Conservation (phyloP, 2,113 vertebrate species). For the Saguinus midas region DNA sequence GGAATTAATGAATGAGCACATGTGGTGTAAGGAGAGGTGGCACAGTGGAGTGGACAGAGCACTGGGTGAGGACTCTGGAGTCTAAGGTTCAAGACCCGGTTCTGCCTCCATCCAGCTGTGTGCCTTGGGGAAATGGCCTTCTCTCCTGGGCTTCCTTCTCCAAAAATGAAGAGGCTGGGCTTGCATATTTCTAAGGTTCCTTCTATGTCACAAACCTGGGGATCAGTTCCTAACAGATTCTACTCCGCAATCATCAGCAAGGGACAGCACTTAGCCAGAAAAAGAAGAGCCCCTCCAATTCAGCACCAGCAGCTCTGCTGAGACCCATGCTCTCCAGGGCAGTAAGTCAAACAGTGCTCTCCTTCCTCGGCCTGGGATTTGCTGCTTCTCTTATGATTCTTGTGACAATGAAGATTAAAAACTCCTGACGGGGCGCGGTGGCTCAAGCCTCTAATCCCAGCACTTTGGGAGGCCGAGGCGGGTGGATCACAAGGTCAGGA, state of each 20-base stretch:
- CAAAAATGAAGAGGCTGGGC: not conserved
- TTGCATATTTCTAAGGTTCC: not conserved
- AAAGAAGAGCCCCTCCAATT: not conserved
- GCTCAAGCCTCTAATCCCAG: too few species aligned
- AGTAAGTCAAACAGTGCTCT: not conserved
- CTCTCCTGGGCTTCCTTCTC: not conserved
- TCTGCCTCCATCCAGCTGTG: not conserved
- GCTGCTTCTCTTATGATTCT: not conserved
- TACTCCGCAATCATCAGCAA: not conserved
- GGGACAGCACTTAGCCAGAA: not conserved
- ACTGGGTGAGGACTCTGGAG: not conserved
- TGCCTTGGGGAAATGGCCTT: not conserved
- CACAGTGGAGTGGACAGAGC: accelerated
- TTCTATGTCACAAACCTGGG: not conserved
- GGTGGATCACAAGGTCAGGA: too few species aligned
- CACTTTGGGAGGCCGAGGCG: too few species aligned
- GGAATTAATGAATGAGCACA: accelerated
- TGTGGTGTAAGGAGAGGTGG: not conserved
- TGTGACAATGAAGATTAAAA: not conserved
- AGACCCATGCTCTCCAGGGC: not conserved
- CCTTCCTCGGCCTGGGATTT: not conserved
- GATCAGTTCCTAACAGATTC: not conserved
- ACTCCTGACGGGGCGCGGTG: not conserved
- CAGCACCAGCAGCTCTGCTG: not conserved
- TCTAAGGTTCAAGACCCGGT: not conserved